Percentiles rank a stretch among this genome's conserved stretches.
Evolutionary conservation across 2,797 vertebrate genomes (phyloP).

Genomic region (Danio kyathit): DNA sequence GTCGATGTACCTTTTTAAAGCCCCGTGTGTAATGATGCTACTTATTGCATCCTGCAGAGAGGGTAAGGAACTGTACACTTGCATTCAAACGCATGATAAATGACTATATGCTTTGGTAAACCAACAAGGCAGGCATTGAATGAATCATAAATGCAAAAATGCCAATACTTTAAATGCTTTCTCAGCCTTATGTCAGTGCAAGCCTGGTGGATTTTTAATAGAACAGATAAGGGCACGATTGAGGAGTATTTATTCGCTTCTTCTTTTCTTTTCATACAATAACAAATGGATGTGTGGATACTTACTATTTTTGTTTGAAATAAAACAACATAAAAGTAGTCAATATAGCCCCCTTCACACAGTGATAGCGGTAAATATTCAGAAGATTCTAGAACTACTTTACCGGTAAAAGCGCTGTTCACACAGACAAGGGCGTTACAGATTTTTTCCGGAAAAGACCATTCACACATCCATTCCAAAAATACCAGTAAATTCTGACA

Average conservation of each 20-base stretch:
- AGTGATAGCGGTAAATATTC: no score
- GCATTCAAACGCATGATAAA: background rate
- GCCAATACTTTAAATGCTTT: background rate
- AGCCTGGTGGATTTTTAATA: background rate
- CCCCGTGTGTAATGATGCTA: constrained; percentile 9
- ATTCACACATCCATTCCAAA: no score
- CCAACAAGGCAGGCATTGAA: background rate
- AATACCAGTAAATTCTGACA: no score
- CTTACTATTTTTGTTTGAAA: no score
- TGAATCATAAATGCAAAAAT: background rate
- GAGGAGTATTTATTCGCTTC: background rate
- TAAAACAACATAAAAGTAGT: background rate
- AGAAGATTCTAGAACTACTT: no score
- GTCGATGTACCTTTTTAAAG: constrained; percentile 14
- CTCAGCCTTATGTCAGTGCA: background rate
- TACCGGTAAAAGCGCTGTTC: no score
- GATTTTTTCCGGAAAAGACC: no score
- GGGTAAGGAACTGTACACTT: background rate
- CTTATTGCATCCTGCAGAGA: background rate
- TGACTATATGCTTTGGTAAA: background rate
- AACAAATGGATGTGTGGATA: background rate
- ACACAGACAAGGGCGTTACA: no score
- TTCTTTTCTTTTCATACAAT: background rate
- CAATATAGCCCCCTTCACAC: no score
- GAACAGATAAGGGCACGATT: background rate